Evolutionary conservation across 2,797 vertebrate genomes (phyloP), one percentile per base, ranked within the genome.

Genomic region (Melanitta fusca): DNA sequence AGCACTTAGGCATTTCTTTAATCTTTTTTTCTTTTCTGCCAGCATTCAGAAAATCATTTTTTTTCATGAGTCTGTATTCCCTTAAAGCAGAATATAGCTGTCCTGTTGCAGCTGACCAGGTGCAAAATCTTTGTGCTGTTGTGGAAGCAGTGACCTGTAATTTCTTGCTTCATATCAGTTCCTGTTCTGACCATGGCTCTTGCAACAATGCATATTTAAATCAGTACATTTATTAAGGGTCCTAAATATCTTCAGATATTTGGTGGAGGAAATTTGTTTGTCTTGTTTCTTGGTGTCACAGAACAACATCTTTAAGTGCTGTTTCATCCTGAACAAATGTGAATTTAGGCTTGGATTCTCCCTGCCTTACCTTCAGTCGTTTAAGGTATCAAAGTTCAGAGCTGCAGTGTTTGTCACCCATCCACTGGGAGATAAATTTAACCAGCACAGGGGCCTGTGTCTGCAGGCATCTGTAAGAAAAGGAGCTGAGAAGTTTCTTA

Each of bases 1-100:
- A 88, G 73, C 27, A 72, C 24, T 38, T 60, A 11, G 28, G 58
- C 80, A 66, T 87, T 93, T 91, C 17, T 94, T 91, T 36, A 49
- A 69, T n/a, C 2, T 60, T 24, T 5, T 1, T 20, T 74, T 5
- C 1, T 25, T 74, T 92, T 93, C 4, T 1, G 27, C 17, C 13
- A 71, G 32, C 28, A 47, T 64, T 74, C 3, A 45, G n/a, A 88
- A 82, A 61, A 82, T 34, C 17, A n/a, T 47, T 45, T 4, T 0
- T 38, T 73, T 83, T 80, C 7, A 8, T 7, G 1, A 66, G 11
- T 32, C 7, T 58, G 4, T 54, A 54, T 77, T 87, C 13, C 15
- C 62, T 77, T 74, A 58, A 36, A 62, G 27, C 22, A 45, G 32
- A 65, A 39, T 70, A 79, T 82, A 72, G 32, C 12, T 78, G 56